Percentiles rank a stretch among this genome's conserved stretches.
phyloP scores from a whole-genome alignment of 2,797 vertebrate genomes.

The Momotus momota region DNA sequence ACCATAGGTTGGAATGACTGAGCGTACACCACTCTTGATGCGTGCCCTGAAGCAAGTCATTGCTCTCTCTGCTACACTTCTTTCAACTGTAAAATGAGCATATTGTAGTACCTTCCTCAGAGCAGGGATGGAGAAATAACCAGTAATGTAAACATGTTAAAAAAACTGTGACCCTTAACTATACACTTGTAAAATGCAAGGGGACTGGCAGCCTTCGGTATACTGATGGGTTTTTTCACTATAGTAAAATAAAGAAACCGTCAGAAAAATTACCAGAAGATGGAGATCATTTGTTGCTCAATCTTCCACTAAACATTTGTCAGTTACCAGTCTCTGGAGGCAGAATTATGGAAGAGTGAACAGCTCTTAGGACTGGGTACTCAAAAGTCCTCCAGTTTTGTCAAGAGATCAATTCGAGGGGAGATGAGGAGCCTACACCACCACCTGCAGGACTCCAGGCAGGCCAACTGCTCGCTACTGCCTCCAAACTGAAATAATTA shows the following conservation, averaged over 20 bases:
- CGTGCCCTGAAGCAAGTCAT: background rate
- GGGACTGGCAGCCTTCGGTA: background rate
- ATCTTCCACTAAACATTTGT: background rate
- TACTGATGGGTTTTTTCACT: background rate
- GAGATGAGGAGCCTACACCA: background rate
- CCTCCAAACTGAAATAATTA: conserved; percentile 41
- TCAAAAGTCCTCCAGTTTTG: background rate
- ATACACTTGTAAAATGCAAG: background rate
- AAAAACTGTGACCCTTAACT: background rate
- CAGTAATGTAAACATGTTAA: background rate
- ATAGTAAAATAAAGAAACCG: background rate
- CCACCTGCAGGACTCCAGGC: background rate
- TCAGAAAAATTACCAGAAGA: background rate
- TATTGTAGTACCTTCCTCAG: background rate
- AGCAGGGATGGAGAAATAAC: background rate
- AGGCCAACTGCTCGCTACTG: background rate
- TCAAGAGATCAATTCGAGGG: background rate
- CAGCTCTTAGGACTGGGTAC: background rate
- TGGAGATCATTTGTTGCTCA: background rate
- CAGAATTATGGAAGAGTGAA: background rate
- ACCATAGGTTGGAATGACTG: background rate
- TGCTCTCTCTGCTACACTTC: background rate
- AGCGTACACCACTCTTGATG: background rate
- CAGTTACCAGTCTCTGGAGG: background rate
- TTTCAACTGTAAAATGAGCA: background rate